Evolutionary conservation across 2,113 vertebrate species (phyloP).

Genomic region (Neolamprologus longior): DNA sequence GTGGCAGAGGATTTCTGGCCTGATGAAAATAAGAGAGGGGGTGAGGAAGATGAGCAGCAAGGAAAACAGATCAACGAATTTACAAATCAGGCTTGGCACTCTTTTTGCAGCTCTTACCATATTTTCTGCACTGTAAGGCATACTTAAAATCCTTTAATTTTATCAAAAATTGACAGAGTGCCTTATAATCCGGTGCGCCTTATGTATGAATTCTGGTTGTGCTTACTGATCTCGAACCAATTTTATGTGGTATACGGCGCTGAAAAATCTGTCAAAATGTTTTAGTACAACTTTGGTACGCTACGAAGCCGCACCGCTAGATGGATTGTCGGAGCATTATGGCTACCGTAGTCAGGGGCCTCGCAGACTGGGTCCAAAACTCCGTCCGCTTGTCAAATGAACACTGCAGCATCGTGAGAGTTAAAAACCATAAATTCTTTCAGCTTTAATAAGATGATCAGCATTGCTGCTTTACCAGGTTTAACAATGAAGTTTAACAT

Average conservation of each 20-base stretch:
- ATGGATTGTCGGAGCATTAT: neutral
- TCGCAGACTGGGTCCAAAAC: neutral
- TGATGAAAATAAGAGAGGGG: neutral
- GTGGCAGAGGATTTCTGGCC: slow-evolving; percentile 58
- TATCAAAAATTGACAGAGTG: neutral
- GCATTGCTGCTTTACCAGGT: neutral
- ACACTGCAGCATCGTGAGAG: neutral
- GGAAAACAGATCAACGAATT: neutral
- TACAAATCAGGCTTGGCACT: neutral
- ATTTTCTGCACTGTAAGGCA: neutral
- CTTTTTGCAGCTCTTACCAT: neutral
- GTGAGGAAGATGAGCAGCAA: neutral
- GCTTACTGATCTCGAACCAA: neutral
- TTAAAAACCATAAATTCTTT: neutral
- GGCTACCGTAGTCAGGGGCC: neutral
- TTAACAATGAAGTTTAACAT: neutral
- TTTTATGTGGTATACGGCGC: neutral
- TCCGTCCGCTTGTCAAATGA: rapidly evolving
- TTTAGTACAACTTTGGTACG: neutral
- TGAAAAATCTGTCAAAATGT: neutral
- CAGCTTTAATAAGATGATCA: neutral
- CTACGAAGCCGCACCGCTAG: rapidly evolving
- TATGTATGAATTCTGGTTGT: neutral
- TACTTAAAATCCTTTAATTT: neutral
- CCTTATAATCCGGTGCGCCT: neutral